Conservation (phyloP, 2,113 vertebrate species). For the Pteruthius melanotis region DNA sequence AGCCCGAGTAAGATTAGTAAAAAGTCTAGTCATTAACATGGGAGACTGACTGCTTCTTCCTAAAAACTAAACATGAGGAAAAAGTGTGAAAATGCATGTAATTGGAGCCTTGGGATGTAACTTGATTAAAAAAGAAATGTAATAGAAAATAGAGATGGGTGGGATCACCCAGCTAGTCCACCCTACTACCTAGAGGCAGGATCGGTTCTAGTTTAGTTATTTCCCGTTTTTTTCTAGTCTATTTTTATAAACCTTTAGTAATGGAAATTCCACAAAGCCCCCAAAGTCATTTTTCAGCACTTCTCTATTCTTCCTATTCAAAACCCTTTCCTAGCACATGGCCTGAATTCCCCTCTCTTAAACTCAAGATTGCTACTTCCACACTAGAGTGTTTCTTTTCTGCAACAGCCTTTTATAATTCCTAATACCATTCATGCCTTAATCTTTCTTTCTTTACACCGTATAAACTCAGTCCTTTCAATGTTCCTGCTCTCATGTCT, state of each 20-base stretch:
- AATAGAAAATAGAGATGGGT: background rate
- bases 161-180: background rate
- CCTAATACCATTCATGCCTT: background rate
- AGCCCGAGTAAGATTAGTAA: background rate
- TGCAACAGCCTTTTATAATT: background rate
- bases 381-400: background rate
- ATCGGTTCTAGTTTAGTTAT: background rate
- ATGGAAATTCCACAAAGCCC: background rate
- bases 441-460: background rate
- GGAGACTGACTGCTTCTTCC: background rate
- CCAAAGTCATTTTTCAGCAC: background rate
- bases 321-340: background rate
- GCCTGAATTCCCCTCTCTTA: background rate
- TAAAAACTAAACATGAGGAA: background rate
- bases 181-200: background rate
- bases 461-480: background rate
- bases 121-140: background rate
- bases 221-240: background rate
- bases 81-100: background rate
- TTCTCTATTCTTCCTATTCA: background rate
- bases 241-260: conserved; percentile 23
- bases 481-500: background rate
- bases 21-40: background rate
- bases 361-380: background rate
- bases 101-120: background rate